Conservation (phyloP, 2,888 invertebrate species). For the Cryptops parisi region DNA sequence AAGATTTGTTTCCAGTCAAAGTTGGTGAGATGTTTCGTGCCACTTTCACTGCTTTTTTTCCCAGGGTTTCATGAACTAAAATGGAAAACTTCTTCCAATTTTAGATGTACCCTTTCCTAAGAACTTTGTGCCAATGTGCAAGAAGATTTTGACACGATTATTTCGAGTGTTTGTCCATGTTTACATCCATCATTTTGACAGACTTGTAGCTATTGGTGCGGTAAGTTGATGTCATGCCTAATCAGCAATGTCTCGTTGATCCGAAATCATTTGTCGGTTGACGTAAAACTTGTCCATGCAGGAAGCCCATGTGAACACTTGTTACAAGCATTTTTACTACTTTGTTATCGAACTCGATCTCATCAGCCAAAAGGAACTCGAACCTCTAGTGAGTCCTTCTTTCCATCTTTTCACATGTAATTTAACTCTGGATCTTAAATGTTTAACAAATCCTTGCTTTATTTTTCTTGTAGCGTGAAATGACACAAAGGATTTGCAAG, state of each 20-base stretch:
- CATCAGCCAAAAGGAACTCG: slow-evolving; percentile 66
- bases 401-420: background rate
- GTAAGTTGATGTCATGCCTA: slow-evolving; percentile 42
- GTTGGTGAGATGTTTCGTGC: slow-evolving; percentile 38
- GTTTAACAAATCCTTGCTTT: background rate
- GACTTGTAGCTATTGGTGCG: slow-evolving; percentile 69
- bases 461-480: slow-evolving; percentile 40
- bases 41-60: background rate
- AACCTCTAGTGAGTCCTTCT: slow-evolving; percentile 46
- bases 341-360: slow-evolving; percentile 76
- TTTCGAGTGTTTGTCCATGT: slow-evolving; percentile 87
- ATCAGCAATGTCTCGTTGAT: background rate
- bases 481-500: slow-evolving; percentile 53
- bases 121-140: slow-evolving; percentile 58
- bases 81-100: slow-evolving; percentile 19
- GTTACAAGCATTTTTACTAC: slow-evolving; percentile 88
- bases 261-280: background rate
- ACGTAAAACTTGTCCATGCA: slow-evolving; percentile 30
- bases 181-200: slow-evolving; percentile 87
- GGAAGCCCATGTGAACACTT: slow-evolving; percentile 87
- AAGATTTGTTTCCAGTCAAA: slow-evolving; percentile 66
- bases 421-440: background rate
- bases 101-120: slow-evolving; percentile 74
- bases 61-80: background rate
- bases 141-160: slow-evolving; percentile 72